Evolutionary conservation across 2,888 invertebrate genomes (phyloP).

Genomic region (Calliscelio sp.): DNA sequence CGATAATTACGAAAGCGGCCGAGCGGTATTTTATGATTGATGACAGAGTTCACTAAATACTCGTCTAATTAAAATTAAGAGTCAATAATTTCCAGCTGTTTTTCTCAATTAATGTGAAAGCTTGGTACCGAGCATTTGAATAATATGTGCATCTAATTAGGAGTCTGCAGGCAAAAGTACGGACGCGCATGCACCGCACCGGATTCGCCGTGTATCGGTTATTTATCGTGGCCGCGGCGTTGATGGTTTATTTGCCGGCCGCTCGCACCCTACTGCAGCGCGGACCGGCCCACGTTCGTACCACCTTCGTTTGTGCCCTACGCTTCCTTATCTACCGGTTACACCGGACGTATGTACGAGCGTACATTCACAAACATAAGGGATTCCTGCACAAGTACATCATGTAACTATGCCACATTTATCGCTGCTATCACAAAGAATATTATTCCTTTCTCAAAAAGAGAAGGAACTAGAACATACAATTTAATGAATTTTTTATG

Average conservation of each 20-base stretch:
- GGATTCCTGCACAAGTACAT: constrained; percentile 61
- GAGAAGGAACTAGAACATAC: constrained; percentile 48
- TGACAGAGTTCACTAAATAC: constrained; percentile 52
- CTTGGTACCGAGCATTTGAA: constrained; percentile 37
- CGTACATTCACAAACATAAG: background rate
- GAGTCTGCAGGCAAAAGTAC: constrained; percentile 65
- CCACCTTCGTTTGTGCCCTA: constrained; percentile 57
- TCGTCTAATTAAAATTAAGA: constrained; percentile 68
- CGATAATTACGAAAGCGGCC: constrained; percentile 44
- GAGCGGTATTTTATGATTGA: constrained; percentile 54
- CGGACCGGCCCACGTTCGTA: constrained; percentile 65
- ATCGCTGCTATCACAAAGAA: constrained; percentile 65
- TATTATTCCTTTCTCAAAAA: constrained; percentile 65
- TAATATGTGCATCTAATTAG: constrained; percentile 65
- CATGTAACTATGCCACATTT: constrained; percentile 62
- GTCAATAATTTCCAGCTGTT: constrained; percentile 65
- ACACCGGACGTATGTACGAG: constrained; percentile 42
- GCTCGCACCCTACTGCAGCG: constrained; percentile 59
- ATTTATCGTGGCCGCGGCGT: constrained; percentile 83
- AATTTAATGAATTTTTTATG: too few species aligned
- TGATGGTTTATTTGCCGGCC: constrained; percentile 82
- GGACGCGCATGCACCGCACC: constrained; percentile 27
- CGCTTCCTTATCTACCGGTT: constrained; percentile 68
- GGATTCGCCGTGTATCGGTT: constrained; percentile 80
- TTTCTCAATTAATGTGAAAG: constrained; percentile 62